These are phyloP conservation scores for Argyra leucocephala DNA, from an alignment of 2,888 invertebrate species.

Conservation along the genomic window DNA sequence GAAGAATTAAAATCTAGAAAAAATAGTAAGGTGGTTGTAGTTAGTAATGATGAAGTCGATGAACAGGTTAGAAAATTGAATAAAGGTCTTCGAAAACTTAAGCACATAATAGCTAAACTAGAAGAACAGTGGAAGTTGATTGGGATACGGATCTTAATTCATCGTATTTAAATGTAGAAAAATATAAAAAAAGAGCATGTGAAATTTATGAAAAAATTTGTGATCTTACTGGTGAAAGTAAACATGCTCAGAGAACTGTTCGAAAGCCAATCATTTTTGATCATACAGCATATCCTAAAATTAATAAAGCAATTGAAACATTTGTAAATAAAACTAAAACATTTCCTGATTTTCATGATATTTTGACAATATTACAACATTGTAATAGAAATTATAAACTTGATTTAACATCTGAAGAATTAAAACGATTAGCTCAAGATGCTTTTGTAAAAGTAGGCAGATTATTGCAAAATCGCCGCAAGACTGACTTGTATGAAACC, in stretches of 20 bases:
- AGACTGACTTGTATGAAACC: conserved; percentile 54
- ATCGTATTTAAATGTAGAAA: conserved; percentile 58
- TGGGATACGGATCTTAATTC: conserved; percentile 66
- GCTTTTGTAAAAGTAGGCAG: conserved; percentile 58
- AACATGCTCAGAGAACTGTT: conserved; percentile 37
- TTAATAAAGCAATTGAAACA: conserved; percentile 39
- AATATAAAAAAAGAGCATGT: conserved; percentile 41
- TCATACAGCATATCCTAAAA: conserved; percentile 37
- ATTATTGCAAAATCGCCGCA: conserved; percentile 53
- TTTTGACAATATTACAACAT: conserved; percentile 38
- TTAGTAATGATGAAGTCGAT: conserved; percentile 42
- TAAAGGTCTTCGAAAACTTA: conserved; percentile 53
- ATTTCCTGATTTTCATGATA: conserved; percentile 51
- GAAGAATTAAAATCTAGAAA: conserved; percentile 52
- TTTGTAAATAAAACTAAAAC: conserved; percentile 40
- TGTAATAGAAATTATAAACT: conserved; percentile 38
- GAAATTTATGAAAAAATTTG: conserved; percentile 52
- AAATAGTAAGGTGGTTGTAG: conserved; percentile 41
- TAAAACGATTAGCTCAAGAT: conserved; percentile 49
- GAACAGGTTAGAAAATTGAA: conserved; percentile 49
- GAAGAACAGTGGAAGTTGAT: conserved; percentile 62
- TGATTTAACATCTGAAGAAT: conserved; percentile 36
- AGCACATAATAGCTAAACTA: conserved; percentile 56
- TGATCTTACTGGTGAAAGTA: conserved; percentile 50
- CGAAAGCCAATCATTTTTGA: conserved; percentile 40